Percentiles rank a stretch among this genome's conserved stretches.
Evolutionary conservation across 2,888 invertebrate species (phyloP).

Genomic region (Brenthis ino): DNA sequence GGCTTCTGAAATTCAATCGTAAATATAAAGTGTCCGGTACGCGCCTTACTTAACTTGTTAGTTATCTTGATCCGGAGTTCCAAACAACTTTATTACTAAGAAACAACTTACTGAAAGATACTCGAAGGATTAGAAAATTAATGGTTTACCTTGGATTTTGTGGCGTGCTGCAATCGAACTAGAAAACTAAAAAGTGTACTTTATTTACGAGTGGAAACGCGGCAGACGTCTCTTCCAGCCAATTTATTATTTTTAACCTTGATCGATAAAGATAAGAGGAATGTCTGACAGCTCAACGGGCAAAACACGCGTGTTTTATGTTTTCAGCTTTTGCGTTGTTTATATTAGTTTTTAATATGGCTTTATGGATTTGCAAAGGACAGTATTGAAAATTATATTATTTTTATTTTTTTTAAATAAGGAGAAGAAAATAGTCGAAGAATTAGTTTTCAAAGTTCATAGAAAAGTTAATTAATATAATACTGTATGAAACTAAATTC

Average conservation of each 20-base stretch:
- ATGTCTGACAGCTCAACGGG: slow-evolving; percentile 16
- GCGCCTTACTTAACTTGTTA: slow-evolving; percentile 30
- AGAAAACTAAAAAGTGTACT: slow-evolving; percentile 19
- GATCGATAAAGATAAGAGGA: slow-evolving; percentile 29
- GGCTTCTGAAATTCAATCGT: slow-evolving; percentile 1
- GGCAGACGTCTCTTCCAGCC: slow-evolving; percentile 23
- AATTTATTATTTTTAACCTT: slow-evolving; percentile 30
- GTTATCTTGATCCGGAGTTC: slow-evolving; percentile 29
- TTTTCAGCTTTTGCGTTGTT: neutral
- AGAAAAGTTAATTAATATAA: no score
- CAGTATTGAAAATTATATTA: no score
- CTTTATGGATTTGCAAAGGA: neutral
- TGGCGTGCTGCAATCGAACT: slow-evolving; percentile 10
- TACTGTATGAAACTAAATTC: no score
- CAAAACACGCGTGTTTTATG: slow-evolving; percentile 20
- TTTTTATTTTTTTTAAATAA: no score
- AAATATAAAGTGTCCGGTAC: slow-evolving; percentile 20
- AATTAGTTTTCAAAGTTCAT: no score
- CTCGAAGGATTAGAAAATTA: slow-evolving; percentile 29
- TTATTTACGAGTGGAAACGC: slow-evolving; percentile 25
- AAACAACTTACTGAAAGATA: slow-evolving; percentile 30
- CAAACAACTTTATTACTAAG: slow-evolving; percentile 29
- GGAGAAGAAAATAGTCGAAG: no score
- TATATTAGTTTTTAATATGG: neutral
- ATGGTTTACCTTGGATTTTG: slow-evolving; percentile 23